Conservation (phyloP, 2,888 invertebrate species). For the Ectropis crepuscularia region DNA sequence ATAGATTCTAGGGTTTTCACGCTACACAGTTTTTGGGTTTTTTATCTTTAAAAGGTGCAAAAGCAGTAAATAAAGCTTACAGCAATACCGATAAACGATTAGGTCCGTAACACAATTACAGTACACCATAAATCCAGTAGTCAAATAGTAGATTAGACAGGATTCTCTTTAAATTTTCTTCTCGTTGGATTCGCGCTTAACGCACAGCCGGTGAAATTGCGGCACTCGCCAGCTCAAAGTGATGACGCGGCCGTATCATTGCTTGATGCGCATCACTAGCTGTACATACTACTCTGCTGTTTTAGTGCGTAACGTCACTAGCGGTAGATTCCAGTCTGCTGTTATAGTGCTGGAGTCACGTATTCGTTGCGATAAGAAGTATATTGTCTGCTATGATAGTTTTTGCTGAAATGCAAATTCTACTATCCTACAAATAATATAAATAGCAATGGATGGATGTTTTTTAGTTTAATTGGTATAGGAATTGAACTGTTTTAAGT, state of each 20-base stretch:
- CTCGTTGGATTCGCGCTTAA: constrained; percentile 40
- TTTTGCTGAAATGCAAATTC: not conserved
- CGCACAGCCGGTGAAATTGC: constrained; percentile 68
- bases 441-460: too few species aligned
- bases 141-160: too few species aligned
- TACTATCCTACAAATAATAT: too few species aligned
- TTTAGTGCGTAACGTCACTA: constrained; percentile 45
- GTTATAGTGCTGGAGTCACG: constrained; percentile 39
- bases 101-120: too few species aligned
- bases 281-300: constrained; percentile 12
- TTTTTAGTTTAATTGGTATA: too few species aligned
- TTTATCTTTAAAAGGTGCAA: too few species aligned
- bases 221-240: constrained; percentile 71
- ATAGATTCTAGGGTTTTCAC: too few species aligned
- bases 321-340: constrained; percentile 21
- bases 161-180: not conserved
- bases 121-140: too few species aligned
- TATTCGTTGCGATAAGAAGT: constrained; percentile 36
- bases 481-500: too few species aligned
- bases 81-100: too few species aligned
- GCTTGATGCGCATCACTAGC: constrained; percentile 63
- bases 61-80: too few species aligned
- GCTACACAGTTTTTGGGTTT: too few species aligned
- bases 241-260: constrained; percentile 73
- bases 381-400: constrained; percentile 37